Evolutionary conservation across 2,888 invertebrate species (phyloP).

Genomic region (Masnerella sp.): DNA sequence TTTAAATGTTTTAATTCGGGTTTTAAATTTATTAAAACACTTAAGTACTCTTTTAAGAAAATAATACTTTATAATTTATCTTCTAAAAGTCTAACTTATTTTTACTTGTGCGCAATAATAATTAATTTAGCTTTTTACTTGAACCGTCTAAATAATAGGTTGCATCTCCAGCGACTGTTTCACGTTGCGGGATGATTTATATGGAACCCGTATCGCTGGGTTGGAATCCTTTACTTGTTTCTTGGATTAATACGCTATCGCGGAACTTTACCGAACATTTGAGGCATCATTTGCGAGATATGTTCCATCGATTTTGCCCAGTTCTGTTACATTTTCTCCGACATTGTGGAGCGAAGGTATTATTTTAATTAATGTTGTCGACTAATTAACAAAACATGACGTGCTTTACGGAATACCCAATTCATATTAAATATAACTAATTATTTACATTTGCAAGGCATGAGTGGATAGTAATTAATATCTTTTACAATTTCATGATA

Average conservation of each 20-base stretch:
- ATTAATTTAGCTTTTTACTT: not conserved
- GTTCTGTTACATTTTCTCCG: constrained; percentile 87
- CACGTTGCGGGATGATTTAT: constrained; percentile 97
- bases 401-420: no score
- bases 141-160: constrained; percentile 77
- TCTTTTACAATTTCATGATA: no score
- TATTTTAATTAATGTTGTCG: not conserved
- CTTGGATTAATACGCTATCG: constrained; percentile 92
- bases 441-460: no score
- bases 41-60: no score
- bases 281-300: constrained; percentile 82
- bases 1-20: no score
- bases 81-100: no score
- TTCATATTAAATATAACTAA: no score
- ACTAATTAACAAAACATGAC: not conserved
- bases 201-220: constrained; percentile 93
- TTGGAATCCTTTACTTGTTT: constrained; percentile 91
- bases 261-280: constrained; percentile 84
- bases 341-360: constrained; percentile 84
- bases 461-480: no score
- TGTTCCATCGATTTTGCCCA: constrained; percentile 90
- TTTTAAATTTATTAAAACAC: no score
- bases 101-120: no score
- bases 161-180: constrained; percentile 94
- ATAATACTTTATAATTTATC: no score